These are phyloP conservation scores for Periplaneta americana DNA, from an alignment of 1,140 invertebrate species.

Conservation along the genomic window DNA sequence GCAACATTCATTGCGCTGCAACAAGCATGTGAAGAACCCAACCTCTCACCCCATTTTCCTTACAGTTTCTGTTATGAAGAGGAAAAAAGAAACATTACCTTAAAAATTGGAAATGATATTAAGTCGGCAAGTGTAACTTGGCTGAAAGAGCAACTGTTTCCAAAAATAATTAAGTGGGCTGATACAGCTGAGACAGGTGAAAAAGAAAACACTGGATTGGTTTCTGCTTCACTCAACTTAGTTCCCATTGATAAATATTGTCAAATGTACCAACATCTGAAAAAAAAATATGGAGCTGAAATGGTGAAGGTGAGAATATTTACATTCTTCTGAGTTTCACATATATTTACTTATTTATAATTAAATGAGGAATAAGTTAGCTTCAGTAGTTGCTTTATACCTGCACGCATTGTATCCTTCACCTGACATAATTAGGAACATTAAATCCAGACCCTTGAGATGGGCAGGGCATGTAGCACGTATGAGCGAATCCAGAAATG, in stretches of 20 bases:
- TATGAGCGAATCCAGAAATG: too few species aligned
- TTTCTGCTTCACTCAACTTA: slow-evolving; percentile 58
- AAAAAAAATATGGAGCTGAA: slow-evolving; percentile 69
- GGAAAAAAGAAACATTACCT: neutral
- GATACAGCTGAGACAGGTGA: slow-evolving; percentile 24
- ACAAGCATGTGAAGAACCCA: too few species aligned
- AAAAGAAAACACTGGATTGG: slow-evolving; percentile 29
- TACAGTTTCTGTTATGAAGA: neutral
- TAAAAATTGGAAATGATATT: neutral
- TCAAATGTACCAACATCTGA: slow-evolving; percentile 65
- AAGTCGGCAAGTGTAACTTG: slow-evolving; percentile 24
- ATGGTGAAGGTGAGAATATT: slow-evolving; percentile 52
- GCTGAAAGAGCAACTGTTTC: slow-evolving; percentile 41
- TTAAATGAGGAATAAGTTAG: too few species aligned
- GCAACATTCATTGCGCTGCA: neutral
- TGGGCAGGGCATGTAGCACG: too few species aligned
- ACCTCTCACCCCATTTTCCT: neutral
- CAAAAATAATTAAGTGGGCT: slow-evolving; percentile 63
- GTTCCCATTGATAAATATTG: slow-evolving; percentile 65
- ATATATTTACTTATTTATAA: neutral
- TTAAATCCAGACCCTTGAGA: too few species aligned
- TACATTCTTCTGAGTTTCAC: neutral
- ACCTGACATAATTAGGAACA: too few species aligned
- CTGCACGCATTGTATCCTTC: too few species aligned
- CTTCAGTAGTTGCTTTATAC: too few species aligned